Evolutionary conservation across 2,113 vertebrate genomes (phyloP).

Genomic region (Nycticorax nycticorax): DNA sequence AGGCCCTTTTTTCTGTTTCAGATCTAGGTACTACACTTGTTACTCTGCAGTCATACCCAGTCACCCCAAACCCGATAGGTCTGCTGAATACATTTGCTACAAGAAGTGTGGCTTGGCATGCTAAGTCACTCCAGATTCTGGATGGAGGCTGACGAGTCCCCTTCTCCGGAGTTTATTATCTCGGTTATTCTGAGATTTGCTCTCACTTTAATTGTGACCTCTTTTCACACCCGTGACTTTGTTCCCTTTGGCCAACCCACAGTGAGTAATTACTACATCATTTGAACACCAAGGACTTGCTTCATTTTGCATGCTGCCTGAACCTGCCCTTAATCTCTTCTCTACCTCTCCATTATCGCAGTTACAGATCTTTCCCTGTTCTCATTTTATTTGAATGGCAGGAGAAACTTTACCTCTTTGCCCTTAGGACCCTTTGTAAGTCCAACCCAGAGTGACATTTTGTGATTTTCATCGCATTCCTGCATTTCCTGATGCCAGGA

Average conservation of each 20-base stretch:
- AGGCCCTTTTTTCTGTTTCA: neutral
- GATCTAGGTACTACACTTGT: neutral
- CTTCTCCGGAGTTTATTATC: neutral
- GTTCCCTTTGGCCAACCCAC: neutral
- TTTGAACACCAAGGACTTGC: neutral
- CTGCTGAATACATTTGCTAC: neutral
- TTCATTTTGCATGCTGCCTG: neutral
- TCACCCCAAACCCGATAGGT: neutral
- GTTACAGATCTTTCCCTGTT: neutral
- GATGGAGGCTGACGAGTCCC: neutral
- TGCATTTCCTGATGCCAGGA: neutral
- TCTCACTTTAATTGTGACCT: neutral
- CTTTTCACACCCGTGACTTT: neutral
- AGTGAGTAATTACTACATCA: neutral
- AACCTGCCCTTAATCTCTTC: neutral
- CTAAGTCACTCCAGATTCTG: neutral
- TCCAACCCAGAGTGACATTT: rapidly evolving
- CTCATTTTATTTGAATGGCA: neutral
- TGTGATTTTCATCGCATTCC: neutral
- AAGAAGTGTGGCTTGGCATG: neutral
- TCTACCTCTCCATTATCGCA: neutral
- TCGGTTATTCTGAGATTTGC: neutral
- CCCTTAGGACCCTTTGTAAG: neutral
- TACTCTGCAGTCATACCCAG: neutral
- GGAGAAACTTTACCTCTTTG: neutral